phyloP scores from a whole-genome alignment of 2,888 invertebrate species.

The Macaria notata region DNA sequence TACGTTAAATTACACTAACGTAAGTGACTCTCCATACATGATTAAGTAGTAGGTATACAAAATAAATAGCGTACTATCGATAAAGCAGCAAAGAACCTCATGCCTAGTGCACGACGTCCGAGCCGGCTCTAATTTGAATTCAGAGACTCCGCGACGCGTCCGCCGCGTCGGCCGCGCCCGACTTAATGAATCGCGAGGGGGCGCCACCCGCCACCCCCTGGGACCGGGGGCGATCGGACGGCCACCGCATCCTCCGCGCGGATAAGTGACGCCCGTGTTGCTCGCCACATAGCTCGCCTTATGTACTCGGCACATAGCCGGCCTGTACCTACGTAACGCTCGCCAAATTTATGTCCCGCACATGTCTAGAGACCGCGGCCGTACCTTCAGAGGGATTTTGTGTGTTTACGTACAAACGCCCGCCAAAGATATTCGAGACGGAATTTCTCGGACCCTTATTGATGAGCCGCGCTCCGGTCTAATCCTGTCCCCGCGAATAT shows the following conservation, averaged over 20 bases:
- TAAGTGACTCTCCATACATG: too few species aligned
- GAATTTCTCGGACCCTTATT: slow-evolving; percentile 76
- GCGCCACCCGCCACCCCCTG: slow-evolving; percentile 44
- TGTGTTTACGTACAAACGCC: slow-evolving; percentile 77
- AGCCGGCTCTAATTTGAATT: slow-evolving; percentile 82
- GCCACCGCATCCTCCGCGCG: slow-evolving; percentile 81
- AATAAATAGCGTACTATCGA: slow-evolving; percentile 29
- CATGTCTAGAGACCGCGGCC: slow-evolving; percentile 81
- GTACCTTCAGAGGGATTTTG: slow-evolving; percentile 81
- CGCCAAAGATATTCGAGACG: slow-evolving; percentile 73
- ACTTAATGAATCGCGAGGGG: slow-evolving; percentile 80
- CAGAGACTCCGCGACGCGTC: slow-evolving; percentile 82
- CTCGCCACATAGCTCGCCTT: slow-evolving; percentile 74
- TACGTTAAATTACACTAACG: too few species aligned
- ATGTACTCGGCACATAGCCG: slow-evolving; percentile 76
- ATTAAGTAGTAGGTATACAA: too few species aligned
- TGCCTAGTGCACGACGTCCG: slow-evolving; percentile 74
- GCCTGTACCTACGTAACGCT: slow-evolving; percentile 78
- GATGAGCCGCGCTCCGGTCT: slow-evolving; percentile 59
- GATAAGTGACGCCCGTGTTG: slow-evolving; percentile 82
- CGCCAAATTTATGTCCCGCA: slow-evolving; percentile 82
- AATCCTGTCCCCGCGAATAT: slow-evolving; percentile 42
- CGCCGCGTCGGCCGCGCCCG: slow-evolving; percentile 81
- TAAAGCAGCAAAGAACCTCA: slow-evolving; percentile 38
- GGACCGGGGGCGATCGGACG: slow-evolving; percentile 71